Base-by-base conservation (phyloP, 2,113 vertebrate species). In the Mustelus asterias region DNA sequence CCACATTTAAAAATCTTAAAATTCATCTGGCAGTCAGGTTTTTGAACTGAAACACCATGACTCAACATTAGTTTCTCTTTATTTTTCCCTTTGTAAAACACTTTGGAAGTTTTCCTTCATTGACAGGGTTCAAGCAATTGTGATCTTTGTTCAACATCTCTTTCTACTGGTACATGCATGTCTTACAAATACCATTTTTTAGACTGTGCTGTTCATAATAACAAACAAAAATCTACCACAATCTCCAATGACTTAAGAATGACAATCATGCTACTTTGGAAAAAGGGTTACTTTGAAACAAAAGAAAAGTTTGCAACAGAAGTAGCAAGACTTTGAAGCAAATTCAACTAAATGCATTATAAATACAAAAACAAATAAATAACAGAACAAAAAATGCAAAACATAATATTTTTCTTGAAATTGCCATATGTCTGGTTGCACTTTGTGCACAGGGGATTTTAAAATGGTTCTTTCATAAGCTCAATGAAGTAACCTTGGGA, bases 401-500 rank as follows among this genome's bases (percentile, higher is more conserved):
- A 90, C 13, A 90, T 60, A 10, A 90, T 63, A 14, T 60, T 60
- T 89, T 90, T 90, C 41, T 90, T 33, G 54, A 90, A 90, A 90
- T 33, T 60, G 54, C 54, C 88, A 90, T 26, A 90, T 90, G 88
- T 60, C 26, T 90, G 58, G 54, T 60, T 90, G 48, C 60, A 60
- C 54, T 90, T 90, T 63, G 88, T n/a, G 88, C 88, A 60, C 54
- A 63, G 14, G 24, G 10, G 54, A 60, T 60, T 60, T 54, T 90
- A 90, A 90, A 90, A 90, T 60, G 29, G 54, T 26, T 60, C 88
- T 90, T 90, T 63, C 88, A 90, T 29, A 60, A 63, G 29, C 26
- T 60, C 88, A 54, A 13, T 60, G 48, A 60, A 90, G 54, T 90
- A 95, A 96, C 85, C 92, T 85, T 95, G 96, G 96, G 96, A 96